Evolutionary conservation across 2,888 invertebrate genomes (phyloP).

Genomic region (Orchesellides sinensis): DNA sequence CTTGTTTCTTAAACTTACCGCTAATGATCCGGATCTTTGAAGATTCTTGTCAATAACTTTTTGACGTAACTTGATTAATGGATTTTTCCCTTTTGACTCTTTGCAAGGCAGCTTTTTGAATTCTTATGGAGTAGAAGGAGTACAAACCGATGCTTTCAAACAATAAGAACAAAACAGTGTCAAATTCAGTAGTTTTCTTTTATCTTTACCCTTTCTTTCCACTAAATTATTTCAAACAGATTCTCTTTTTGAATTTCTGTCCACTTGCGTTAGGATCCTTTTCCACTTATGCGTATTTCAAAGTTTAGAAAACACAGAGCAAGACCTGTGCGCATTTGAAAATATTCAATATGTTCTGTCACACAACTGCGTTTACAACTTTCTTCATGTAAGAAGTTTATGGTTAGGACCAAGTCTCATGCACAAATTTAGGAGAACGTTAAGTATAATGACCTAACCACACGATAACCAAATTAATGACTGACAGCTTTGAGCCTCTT

Average conservation of each 20-base stretch:
- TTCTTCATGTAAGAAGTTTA: too few relatives aligned
- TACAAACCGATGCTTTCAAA: constrained; percentile 25
- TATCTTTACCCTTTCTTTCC: neutral
- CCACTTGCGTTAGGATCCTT: too few relatives aligned
- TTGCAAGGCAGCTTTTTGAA: too few relatives aligned
- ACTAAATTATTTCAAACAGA: neutral
- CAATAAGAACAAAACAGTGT: constrained; percentile 39
- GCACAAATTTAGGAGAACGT: constrained; percentile 8
- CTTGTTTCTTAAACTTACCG: constrained; percentile 61
- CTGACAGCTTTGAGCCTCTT: constrained; percentile 2
- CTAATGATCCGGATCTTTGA: constrained; percentile 59
- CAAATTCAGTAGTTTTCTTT: constrained; percentile 2
- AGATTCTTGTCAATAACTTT: constrained; percentile 40
- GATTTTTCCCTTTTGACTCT: constrained; percentile 10
- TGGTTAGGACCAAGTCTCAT: too few relatives aligned
- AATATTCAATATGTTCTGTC: too few relatives aligned
- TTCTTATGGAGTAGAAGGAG: neutral
- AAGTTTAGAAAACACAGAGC: too few relatives aligned
- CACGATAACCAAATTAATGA: constrained; percentile 39
- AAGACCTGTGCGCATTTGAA: too few relatives aligned
- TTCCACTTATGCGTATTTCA: too few relatives aligned
- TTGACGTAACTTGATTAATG: constrained; percentile 60
- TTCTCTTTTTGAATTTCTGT: too few relatives aligned
- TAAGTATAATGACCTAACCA: constrained; percentile 32
- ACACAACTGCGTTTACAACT: too few relatives aligned